Evolutionary conservation across 1,140 invertebrate genomes (phyloP).

Genomic region (Eumeta japonica): DNA sequence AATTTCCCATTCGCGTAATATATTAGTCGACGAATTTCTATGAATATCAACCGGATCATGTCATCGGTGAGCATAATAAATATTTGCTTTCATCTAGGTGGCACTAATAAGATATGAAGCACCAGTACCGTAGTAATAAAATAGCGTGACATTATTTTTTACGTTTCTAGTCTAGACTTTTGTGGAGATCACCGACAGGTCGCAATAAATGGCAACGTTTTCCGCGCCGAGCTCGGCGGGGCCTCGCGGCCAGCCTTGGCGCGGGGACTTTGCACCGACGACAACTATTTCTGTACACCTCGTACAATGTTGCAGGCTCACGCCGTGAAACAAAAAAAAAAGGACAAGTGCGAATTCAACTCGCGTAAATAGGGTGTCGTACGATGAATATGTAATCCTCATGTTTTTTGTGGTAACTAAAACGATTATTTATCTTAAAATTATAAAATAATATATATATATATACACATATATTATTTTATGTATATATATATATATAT

Average conservation of each 20-base stretch:
- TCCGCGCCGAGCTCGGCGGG: neutral
- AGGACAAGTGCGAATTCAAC: neutral
- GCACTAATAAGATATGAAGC: neutral
- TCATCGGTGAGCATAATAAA: neutral
- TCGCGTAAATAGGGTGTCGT: neutral
- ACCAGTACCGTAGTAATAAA: neutral
- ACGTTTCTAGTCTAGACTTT: too few relatives aligned
- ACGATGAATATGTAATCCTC: neutral
- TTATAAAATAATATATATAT: neutral
- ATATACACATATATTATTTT: neutral
- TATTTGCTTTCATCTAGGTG: neutral
- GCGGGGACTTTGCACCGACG: conserved; percentile 5
- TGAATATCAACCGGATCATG: conserved; percentile 2
- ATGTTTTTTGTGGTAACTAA: neutral
- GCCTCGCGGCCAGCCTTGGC: conserved; percentile 5
- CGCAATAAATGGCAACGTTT: conserved; percentile 4
- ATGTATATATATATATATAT: too few relatives aligned
- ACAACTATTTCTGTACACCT: conserved; percentile 2
- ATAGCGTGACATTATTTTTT: conserved; percentile 2
- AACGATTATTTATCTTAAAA: neutral
- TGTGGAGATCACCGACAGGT: conserved; percentile 1
- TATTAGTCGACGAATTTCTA: too few relatives aligned
- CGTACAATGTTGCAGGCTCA: neutral
- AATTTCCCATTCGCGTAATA: too few relatives aligned
- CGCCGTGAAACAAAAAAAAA: neutral